Evolutionary conservation across 2,113 vertebrate genomes (phyloP), one percentile per base, ranked within the genome.

Genomic region (Tychaedon coryphoeus): DNA sequence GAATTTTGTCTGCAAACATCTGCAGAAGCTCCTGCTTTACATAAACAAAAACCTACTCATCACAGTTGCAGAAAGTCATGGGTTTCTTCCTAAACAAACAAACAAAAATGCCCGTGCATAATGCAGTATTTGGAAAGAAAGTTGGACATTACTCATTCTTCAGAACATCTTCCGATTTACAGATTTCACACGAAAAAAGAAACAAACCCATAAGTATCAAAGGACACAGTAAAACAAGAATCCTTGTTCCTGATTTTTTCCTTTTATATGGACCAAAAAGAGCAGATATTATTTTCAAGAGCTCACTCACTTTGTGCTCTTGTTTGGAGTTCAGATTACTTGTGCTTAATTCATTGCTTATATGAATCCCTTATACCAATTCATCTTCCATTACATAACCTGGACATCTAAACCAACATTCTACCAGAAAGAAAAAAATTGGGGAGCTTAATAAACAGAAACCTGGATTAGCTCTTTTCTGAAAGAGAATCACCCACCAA

Each of bases 71-170:
- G 51, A 83, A 92, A 92, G 80, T 81, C 65, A 88, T 6, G n/a
- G 45, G 28, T 86, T 71, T 84, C 36, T 93, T 88, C 92, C 81
- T 89, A 93, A 97, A 94, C 58, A 93, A 93, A 62, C 54, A 90
- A 87, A 77, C 56, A 71, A 79, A 89, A 85, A 61, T 75, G 42
- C 7, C 33, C 65, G 9, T 54, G 31, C 81, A 71, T 90, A 82
- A 88, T 90, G 58, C 29, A 40, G 70, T 70, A 43, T 95, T 95
- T 96, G 54, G 81, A 96, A 93, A 94, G 70, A 94, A 87, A 95
- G 23, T 71, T 65, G 70, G 89, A 73, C 40, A 19, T 86, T 58
- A 58, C 36, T 92, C 48, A 72, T 19, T 79, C 42, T 47, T 78
- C 66, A 58, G 84, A 94, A 70, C 24, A 33, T 57, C 40, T 65